Evolutionary conservation across 2,888 invertebrate genomes (phyloP), one percentile per base, ranked within the genome.

Genomic region (Conistra vaccinii): DNA sequence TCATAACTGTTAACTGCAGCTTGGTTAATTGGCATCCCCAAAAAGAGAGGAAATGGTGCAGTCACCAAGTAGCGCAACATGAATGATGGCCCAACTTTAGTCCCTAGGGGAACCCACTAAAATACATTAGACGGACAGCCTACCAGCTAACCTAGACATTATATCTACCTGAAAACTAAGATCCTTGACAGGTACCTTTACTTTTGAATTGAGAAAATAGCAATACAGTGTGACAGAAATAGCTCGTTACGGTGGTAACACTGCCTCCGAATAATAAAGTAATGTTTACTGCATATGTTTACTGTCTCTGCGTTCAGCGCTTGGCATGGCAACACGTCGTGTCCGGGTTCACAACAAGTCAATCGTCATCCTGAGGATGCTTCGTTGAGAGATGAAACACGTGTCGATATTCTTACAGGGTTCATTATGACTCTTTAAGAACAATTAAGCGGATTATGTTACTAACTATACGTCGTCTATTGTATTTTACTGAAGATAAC

Each of bases 401-500:
- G n/a, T n/a, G n/a, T n/a, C n/a, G n/a, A n/a, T n/a, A n/a, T n/a
- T n/a, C n/a, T n/a, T n/a, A n/a, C n/a, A n/a, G n/a, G n/a, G n/a
- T n/a, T n/a, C n/a, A n/a, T n/a, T n/a, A n/a, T n/a, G n/a, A n/a
- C n/a, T n/a, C n/a, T n/a, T n/a, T n/a, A n/a, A n/a, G n/a, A n/a
- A n/a, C n/a, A n/a, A n/a, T n/a, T n/a, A n/a, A n/a, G n/a, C n/a
- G n/a, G n/a, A n/a, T n/a, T n/a, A n/a, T n/a, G n/a, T n/a, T n/a
- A n/a, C n/a, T n/a, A n/a, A n/a, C n/a, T n/a, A n/a, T n/a, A n/a
- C n/a, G n/a, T n/a, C n/a, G n/a, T n/a, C n/a, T n/a, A n/a, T n/a
- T n/a, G n/a, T n/a, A n/a, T n/a, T n/a, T n/a, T n/a, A n/a, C 23
- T 23, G 23, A 48, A 63, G 77, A 78, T 29, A 67, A 6, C 12